Percentiles rank a stretch among this genome's conserved stretches.
Conservation (phyloP, 2,888 invertebrate species). For the Psococerastis gibbosa region DNA sequence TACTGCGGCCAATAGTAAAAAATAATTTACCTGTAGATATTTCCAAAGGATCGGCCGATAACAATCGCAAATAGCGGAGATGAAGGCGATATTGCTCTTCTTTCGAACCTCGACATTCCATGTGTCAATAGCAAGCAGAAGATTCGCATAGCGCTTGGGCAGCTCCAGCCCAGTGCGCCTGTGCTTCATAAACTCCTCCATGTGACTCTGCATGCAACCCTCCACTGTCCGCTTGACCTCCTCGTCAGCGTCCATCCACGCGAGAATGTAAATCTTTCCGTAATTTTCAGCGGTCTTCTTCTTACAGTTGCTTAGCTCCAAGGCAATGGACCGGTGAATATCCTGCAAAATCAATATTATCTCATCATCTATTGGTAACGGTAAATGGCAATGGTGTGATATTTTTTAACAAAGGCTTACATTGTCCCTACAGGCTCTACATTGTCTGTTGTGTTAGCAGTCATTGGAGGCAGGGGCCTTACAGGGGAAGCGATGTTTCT, state of each 20-base stretch:
- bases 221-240: slow-evolving; percentile 16
- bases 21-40: slow-evolving; percentile 18
- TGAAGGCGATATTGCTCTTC: slow-evolving; percentile 17
- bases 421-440: too few species aligned
- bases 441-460: too few species aligned
- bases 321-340: not conserved
- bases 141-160: slow-evolving; percentile 15
- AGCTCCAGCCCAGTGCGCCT: slow-evolving; percentile 15
- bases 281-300: slow-evolving; percentile 14
- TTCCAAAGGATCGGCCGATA: slow-evolving; percentile 20
- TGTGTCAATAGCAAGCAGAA: slow-evolving; percentile 16
- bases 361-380: too few species aligned
- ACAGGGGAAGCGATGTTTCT: too few species aligned
- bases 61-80: slow-evolving; percentile 17
- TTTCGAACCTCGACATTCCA: slow-evolving; percentile 15
- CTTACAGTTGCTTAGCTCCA: not conserved
- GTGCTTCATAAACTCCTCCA: slow-evolving; percentile 15
- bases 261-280: slow-evolving; percentile 18
- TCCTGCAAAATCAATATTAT: slow-evolving; percentile 5
- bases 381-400: too few species aligned
- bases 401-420: too few species aligned
- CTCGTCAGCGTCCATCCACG: slow-evolving; percentile 17
- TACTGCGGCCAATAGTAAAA: too few species aligned
- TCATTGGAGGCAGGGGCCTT: too few species aligned
- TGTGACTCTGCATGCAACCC: slow-evolving; percentile 17